These are phyloP conservation scores for Etheostoma nigrum DNA, from an alignment of 2,797 vertebrate genomes.

Conservation along the genomic window DNA sequence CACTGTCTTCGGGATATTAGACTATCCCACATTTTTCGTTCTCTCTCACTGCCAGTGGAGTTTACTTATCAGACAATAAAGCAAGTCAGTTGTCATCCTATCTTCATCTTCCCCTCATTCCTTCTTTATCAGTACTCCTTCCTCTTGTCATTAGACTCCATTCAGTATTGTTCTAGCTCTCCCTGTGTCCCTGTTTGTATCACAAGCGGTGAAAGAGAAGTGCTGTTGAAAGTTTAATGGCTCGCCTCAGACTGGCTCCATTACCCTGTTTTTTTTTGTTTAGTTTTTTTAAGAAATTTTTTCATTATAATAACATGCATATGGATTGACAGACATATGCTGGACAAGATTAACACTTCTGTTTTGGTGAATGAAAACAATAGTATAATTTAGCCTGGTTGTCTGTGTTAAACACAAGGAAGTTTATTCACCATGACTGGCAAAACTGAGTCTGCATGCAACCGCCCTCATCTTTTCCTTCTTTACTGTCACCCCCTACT, in stretches of 20 bases:
- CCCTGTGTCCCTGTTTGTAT: slow-evolving; percentile 8
- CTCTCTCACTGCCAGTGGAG: background rate
- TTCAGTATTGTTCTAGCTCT: slow-evolving; percentile 35
- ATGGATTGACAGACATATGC: background rate
- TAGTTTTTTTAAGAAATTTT: background rate
- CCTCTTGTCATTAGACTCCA: slow-evolving; percentile 21
- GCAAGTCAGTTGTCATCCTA: background rate
- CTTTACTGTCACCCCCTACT: slow-evolving; percentile 32
- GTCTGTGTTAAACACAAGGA: slow-evolving; percentile 13
- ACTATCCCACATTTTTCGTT: slow-evolving; percentile 11
- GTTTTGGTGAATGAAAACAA: background rate
- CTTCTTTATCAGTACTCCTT: slow-evolving; percentile 29
- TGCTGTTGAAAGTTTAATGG: slow-evolving; percentile 68
- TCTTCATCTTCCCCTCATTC: slow-evolving; percentile 31
- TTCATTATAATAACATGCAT: background rate
- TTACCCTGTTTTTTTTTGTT: slow-evolving; percentile 9
- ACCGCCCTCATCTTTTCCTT: background rate
- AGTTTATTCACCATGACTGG: slow-evolving; percentile 17
- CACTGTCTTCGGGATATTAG: background rate
- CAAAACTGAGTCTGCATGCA: slow-evolving; percentile 10
- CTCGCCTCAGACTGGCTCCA: slow-evolving; percentile 24
- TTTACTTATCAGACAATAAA: slow-evolving; percentile 32
- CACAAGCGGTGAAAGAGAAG: slow-evolving; percentile 37
- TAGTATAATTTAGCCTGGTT: background rate
- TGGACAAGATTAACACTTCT: background rate